These are phyloP conservation scores for Sesia bembeciformis DNA, from an alignment of 2,888 invertebrate genomes.

Conservation along the genomic window DNA sequence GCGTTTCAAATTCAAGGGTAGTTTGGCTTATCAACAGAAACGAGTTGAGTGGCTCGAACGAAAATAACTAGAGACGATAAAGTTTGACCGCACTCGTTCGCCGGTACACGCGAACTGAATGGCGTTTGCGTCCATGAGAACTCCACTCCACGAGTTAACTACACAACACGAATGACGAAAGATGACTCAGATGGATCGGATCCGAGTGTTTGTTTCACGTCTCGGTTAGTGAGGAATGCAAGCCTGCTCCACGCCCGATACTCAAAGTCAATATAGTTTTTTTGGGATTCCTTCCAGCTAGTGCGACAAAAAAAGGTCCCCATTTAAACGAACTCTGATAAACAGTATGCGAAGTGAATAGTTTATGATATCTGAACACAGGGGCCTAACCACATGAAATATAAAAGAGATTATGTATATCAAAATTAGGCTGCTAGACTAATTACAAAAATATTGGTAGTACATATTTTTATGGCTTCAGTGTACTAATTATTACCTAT, in stretches of 20 bases:
- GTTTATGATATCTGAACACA: too few species aligned
- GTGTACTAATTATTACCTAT: neutral
- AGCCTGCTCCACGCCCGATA: conserved; percentile 23
- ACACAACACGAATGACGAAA: conserved; percentile 39
- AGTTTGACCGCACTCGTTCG: conserved; percentile 44
- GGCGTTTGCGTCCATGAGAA: conserved; percentile 30
- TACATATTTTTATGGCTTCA: neutral
- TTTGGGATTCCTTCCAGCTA: neutral
- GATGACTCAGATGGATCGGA: conserved; percentile 56
- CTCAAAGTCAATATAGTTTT: conserved; percentile 1
- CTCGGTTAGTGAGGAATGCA: conserved; percentile 19
- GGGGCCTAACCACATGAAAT: too few species aligned
- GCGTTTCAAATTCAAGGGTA: conserved; percentile 26
- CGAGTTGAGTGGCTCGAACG: conserved; percentile 28
- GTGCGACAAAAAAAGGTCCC: too few species aligned
- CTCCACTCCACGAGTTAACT: conserved; percentile 2
- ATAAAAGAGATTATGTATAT: too few species aligned
- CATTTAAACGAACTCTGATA: too few species aligned
- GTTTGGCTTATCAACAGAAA: conserved; percentile 30
- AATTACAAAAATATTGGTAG: too few species aligned
- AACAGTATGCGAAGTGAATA: too few species aligned
- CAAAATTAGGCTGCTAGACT: too few species aligned
- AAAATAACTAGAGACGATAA: conserved; percentile 38
- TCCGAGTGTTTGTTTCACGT: conserved; percentile 30
- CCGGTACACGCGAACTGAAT: conserved; percentile 58